Evolutionary conservation across 2,888 invertebrate genomes (phyloP).

Genomic region (Diplazon laetatorius): DNA sequence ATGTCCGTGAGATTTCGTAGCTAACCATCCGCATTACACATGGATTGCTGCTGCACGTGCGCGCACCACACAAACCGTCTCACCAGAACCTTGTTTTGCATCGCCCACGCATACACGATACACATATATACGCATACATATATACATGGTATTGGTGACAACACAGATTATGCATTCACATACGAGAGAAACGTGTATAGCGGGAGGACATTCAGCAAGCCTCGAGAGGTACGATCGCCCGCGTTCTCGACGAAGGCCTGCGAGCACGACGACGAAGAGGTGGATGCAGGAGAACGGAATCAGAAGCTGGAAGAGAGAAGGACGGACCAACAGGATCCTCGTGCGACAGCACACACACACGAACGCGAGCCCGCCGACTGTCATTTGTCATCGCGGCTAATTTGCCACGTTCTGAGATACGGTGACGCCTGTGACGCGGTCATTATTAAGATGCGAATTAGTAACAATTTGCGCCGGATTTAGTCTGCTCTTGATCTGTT

Average conservation of each 20-base stretch:
- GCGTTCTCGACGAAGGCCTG: slow-evolving; percentile 52
- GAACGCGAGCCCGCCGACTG: slow-evolving; percentile 70
- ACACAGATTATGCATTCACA: slow-evolving; percentile 45
- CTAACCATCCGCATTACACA: slow-evolving; percentile 68
- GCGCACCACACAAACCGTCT: slow-evolving; percentile 67
- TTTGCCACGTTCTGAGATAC: slow-evolving; percentile 83
- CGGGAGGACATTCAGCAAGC: too few relatives aligned
- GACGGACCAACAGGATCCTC: slow-evolving; percentile 55
- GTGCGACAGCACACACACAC: slow-evolving; percentile 69
- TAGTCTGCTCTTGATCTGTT: slow-evolving; percentile 82
- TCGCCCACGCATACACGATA: slow-evolving; percentile 50
- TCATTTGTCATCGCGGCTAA: slow-evolving; percentile 82
- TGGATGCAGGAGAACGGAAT: slow-evolving; percentile 58
- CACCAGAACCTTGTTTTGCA: slow-evolving; percentile 61
- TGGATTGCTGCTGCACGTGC: slow-evolving; percentile 59
- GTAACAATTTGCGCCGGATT: slow-evolving; percentile 83
- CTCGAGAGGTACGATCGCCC: too few relatives aligned
- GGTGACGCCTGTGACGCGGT: slow-evolving; percentile 82
- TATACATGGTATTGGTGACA: slow-evolving; percentile 35
- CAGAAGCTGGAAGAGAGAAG: slow-evolving; percentile 48
- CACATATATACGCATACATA: slow-evolving; percentile 42
- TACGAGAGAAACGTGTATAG: too few relatives aligned
- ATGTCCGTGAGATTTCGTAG: slow-evolving; percentile 76
- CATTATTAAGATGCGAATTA: slow-evolving; percentile 83
- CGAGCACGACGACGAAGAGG: slow-evolving; percentile 52